Evolutionary conservation across 2,888 invertebrate genomes (phyloP).

Genomic region (Pelosia muscerda): DNA sequence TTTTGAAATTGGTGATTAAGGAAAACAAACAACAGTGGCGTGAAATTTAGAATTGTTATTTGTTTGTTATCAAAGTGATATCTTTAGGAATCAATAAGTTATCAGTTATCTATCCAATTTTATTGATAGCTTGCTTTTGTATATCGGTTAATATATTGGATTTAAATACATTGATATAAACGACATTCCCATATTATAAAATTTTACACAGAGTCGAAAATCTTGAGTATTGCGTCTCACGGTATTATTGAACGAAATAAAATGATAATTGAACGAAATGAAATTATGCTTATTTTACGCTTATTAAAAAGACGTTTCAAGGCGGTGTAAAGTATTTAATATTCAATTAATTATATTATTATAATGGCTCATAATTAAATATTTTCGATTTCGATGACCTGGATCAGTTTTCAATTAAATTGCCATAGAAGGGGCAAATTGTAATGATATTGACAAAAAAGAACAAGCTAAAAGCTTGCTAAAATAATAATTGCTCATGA

Average conservation of each 20-base stretch:
- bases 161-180: background rate
- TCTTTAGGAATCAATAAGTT: background rate
- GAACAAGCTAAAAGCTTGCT: too few relatives aligned
- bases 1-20: constrained; percentile 5
- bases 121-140: background rate
- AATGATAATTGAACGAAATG: too few relatives aligned
- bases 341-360: background rate
- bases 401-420: too few relatives aligned
- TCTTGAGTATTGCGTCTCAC: background rate
- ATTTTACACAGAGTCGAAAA: background rate
- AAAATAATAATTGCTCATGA: too few relatives aligned
- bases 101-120: constrained; percentile 6
- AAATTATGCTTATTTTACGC: too few relatives aligned
- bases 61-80: background rate
- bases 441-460: too few relatives aligned
- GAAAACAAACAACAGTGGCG: background rate
- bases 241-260: background rate
- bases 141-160: constrained; percentile 1
- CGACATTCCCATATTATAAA: background rate
- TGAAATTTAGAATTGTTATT: background rate
- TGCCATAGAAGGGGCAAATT: too few relatives aligned
- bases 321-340: background rate
- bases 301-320: background rate
- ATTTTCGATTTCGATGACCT: background rate
- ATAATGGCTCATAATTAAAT: background rate